Conservation (phyloP, 2,797 vertebrate species). For the Enteromius paludinosus region DNA sequence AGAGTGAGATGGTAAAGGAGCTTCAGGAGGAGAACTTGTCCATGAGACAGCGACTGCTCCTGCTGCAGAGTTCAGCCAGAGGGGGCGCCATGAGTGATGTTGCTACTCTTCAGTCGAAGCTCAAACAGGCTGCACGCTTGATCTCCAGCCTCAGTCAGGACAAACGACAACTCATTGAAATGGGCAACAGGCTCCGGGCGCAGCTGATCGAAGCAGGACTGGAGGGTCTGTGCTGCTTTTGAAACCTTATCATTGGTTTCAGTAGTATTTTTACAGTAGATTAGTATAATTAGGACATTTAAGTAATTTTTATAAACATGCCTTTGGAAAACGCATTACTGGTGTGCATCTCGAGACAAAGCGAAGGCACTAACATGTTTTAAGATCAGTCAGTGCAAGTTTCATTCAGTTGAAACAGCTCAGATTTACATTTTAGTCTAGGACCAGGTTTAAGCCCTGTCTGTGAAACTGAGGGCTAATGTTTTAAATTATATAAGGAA, state of each 20-base stretch:
- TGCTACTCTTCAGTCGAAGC: conserved; percentile 69
- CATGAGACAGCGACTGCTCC: conserved; percentile 65
- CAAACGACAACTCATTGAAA: conserved; percentile 86
- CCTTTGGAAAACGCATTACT: too few relatives aligned
- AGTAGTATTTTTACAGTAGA: background rate
- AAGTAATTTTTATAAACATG: too few relatives aligned
- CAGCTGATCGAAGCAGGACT: conserved; percentile 65
- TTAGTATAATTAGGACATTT: too few relatives aligned
- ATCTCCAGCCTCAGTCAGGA: conserved; percentile 82
- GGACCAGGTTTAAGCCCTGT: too few relatives aligned
- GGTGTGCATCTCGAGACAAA: too few relatives aligned
- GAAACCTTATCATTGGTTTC: conserved; percentile 5
- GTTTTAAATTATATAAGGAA: background rate
- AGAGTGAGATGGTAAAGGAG: conserved; percentile 69
- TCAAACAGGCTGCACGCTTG: conserved; percentile 80
- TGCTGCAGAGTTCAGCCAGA: conserved; percentile 24
- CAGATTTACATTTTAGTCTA: too few relatives aligned
- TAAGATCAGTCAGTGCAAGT: too few relatives aligned
- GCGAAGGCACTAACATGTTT: too few relatives aligned
- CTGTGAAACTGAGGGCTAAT: background rate
- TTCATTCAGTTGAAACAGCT: too few relatives aligned
- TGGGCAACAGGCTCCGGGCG: conserved; percentile 85
- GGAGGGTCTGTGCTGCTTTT: conserved; percentile 62
- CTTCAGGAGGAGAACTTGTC: conserved; percentile 69
- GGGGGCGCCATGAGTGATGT: conserved; percentile 33